Evolutionary conservation across 2,113 vertebrate species (phyloP), one percentile per base, ranked within the genome.

Genomic region (Aix galericulata): DNA sequence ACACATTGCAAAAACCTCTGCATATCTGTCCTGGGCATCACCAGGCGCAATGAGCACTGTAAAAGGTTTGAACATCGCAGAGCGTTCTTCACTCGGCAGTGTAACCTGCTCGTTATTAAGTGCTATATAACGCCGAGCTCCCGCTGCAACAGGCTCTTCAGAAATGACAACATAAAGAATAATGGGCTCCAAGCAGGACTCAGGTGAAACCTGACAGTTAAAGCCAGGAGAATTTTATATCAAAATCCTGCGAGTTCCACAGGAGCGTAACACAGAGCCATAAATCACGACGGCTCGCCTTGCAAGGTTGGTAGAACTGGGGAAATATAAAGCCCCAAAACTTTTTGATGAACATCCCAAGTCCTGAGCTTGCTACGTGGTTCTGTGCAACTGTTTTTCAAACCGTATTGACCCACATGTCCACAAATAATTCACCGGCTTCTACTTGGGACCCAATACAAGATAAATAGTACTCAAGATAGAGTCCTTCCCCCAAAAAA

Each of bases 101-200:
- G 81, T 76, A 96, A 96, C 90, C 73, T 91, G 88, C 86, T 93
- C 60, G 26, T 94, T 95, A 89, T 91, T 85, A 94, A 96, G 83
- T 87, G 88, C 95, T 76, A 71, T 71, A 82, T 63, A 91, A 95
- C 48, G 71, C 83, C 1, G 2, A 93, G 92, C 78, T 94, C 88
- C 83, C 27, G 53, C 93, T 91, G 81, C 95, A 93, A 96, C 94
- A 92, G 74, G 59, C 83, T 96, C 91, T 96, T 96, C 93, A 95
- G 92, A 89, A 96, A 94, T 96, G 94, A 97, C 94, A 97, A 91
- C 92, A 92, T 94, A 86, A 97, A 97, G 95, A 96, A 89, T 93
- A 96, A 94, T 58, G 12, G 86, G 83, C 93, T 96, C 93, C 94
- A 92, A 94, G 91, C 86, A 94, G 91, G 91, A 88, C 94, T 92